These are phyloP conservation scores for Latrodectus hesperus DNA, from an alignment of 2,888 invertebrate genomes.

Conservation along the genomic window DNA sequence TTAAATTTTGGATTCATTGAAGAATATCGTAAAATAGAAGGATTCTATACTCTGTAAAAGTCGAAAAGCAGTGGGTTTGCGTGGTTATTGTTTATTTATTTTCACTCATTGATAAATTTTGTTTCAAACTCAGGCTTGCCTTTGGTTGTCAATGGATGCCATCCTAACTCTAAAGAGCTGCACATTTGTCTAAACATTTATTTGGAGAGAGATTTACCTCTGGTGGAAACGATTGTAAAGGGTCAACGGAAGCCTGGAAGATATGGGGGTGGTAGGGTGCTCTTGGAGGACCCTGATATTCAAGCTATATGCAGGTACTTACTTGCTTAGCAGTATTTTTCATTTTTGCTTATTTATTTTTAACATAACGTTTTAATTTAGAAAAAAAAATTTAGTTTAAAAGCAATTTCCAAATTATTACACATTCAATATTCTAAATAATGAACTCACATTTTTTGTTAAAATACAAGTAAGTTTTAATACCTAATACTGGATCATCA, in stretches of 20 bases:
- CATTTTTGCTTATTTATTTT: background rate
- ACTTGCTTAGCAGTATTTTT: background rate
- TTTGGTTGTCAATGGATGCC: conserved; percentile 53
- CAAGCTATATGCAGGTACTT: conserved; percentile 37
- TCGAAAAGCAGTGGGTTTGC: too few species aligned
- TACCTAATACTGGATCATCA: too few species aligned
- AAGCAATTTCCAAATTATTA: too few species aligned
- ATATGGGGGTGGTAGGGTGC: conserved; percentile 17
- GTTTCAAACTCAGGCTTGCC: background rate
- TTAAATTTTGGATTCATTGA: too few species aligned
- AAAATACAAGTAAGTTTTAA: too few species aligned
- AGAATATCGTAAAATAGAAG: too few species aligned
- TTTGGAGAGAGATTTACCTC: conserved; percentile 72
- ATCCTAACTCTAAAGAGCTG: conserved; percentile 68
- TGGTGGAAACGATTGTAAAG: conserved; percentile 71
- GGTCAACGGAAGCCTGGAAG: background rate
- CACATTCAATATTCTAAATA: too few species aligned
- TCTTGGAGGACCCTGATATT: conserved; percentile 43
- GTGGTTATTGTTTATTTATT: background rate
- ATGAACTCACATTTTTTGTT: too few species aligned
- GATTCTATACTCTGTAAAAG: too few species aligned
- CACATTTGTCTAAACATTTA: conserved; percentile 72
- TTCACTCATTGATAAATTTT: background rate
- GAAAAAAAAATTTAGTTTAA: too few species aligned
- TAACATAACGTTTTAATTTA: too few species aligned